Percentiles rank a stretch among this genome's conserved stretches.
Conservation (phyloP, 2,888 invertebrate genomes). For the Cataglyphis albicans region DNA sequence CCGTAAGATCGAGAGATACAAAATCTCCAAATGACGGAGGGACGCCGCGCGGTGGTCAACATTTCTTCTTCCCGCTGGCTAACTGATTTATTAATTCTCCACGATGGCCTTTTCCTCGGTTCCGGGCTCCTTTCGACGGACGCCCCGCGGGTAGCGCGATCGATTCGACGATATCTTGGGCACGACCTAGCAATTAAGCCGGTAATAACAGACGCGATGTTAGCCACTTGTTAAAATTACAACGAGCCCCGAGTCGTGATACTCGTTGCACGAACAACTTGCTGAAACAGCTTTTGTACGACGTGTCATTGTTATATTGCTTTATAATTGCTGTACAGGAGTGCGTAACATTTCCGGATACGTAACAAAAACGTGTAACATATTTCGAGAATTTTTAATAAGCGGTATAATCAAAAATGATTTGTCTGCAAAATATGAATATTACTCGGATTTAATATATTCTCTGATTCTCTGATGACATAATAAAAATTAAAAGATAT, state of each 20-base stretch:
- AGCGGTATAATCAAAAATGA: background rate
- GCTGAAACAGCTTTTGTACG: background rate
- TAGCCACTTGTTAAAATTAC: constrained; percentile 69
- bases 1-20: constrained; percentile 67
- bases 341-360: constrained; percentile 2
- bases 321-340: constrained; percentile 13
- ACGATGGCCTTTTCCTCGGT: constrained; percentile 51
- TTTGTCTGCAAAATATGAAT: background rate
- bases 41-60: constrained; percentile 64
- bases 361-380: background rate
- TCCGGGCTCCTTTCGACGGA: constrained; percentile 32
- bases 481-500: background rate
- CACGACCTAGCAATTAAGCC: constrained; percentile 75
- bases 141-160: constrained; percentile 55
- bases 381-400: constrained; percentile 1
- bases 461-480: too few relatives aligned
- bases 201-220: constrained; percentile 70
- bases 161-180: constrained; percentile 69
- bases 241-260: constrained; percentile 34
- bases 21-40: constrained; percentile 63
- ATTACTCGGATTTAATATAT: background rate
- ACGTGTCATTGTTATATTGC: constrained; percentile 30
- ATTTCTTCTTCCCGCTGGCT: constrained; percentile 24
- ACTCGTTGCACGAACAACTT: constrained; percentile 13
- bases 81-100: constrained; percentile 78